Percentiles rank a stretch among this genome's conserved stretches.
Conservation (phyloP, 2,113 vertebrate species). For the Reinhardtius hippoglossoides region DNA sequence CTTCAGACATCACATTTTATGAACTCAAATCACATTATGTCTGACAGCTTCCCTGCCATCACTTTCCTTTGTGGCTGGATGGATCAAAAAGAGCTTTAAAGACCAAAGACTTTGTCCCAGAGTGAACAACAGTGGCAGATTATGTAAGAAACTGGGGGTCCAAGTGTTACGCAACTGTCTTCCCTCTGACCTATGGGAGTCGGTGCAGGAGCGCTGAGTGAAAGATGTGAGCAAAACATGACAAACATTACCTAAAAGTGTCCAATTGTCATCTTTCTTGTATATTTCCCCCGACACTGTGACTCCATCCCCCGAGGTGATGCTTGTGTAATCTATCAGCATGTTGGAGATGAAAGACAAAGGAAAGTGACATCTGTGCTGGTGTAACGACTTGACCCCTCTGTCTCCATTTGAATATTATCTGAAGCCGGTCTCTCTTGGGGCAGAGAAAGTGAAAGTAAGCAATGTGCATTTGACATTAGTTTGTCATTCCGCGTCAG, state of each 20-base stretch:
- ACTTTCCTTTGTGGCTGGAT: not conserved
- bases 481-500: slow-evolving; percentile 1
- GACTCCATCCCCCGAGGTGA: slow-evolving; percentile 29
- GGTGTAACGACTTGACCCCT: slow-evolving; percentile 47
- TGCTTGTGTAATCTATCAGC: slow-evolving; percentile 31
- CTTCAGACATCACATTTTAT: slow-evolving; percentile 5
- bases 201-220: slow-evolving; percentile 1
- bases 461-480: slow-evolving; percentile 7
- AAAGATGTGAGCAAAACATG: slow-evolving; percentile 19
- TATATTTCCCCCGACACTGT: slow-evolving; percentile 14
- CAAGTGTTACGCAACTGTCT: not conserved
- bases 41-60: not conserved
- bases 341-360: slow-evolving; percentile 40
- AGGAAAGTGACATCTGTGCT: slow-evolving; percentile 54
- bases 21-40: slow-evolving; percentile 9
- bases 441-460: slow-evolving; percentile 1
- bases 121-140: slow-evolving; percentile 3
- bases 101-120: not conserved
- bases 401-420: slow-evolving; percentile 27
- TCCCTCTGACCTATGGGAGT: not conserved
- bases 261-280: not conserved
- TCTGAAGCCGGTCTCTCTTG: slow-evolving; percentile 20
- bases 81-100: slow-evolving; percentile 11
- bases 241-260: not conserved
- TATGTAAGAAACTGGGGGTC: not conserved